Evolutionary conservation across 2,797 vertebrate species (phyloP), one percentile per base, ranked within the genome.

Genomic region (Enteromius thamalakanensis): DNA sequence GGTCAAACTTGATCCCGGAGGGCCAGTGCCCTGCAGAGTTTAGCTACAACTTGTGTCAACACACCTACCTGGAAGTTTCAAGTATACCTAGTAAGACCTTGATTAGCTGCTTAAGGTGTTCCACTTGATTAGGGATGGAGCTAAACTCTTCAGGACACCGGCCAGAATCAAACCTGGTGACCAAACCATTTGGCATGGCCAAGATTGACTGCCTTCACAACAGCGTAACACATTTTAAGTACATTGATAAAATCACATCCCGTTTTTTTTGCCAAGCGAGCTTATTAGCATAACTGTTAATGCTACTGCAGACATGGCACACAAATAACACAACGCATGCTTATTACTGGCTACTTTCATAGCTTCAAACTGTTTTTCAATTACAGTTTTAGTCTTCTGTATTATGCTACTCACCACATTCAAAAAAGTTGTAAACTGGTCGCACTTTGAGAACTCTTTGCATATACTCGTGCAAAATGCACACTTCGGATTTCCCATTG

Each of bases 351-450:
- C 11, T 23, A n/a, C 42, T 21, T 32, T 21, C 14, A 64, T 15
- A 17, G 26, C 26, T 64, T 15, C 60, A 64, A 64, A 64, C 26
- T 0, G 6, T 32, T 32, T 6, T 6, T 3, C 2, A 51, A 64
- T 64, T 64, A 64, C 14, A 8, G 15, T 37, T 53, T 83, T 34
- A 5, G 64, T 47, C 40, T 49, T 0, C 77, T 34, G 68, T 7
- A 70, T 37, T 26, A 8, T 65, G 19, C 19, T 75, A 93, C 98
- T 98, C 95, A 99, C 98, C 98, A 97, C 98, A 99, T 97, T 99
- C 98, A 96, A 99, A 99, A 94, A 99, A 99, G 95, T 97, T 98
- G 96, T 99, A 99, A 96, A 99, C 98, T 90, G 98, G 98, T 91
- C 98, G 97, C 93, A 99, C 98, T 92, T 99, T 99, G 78, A 99